Evolutionary conservation across 2,797 vertebrate genomes (phyloP).

Genomic region (Crotalus adamanteus): DNA sequence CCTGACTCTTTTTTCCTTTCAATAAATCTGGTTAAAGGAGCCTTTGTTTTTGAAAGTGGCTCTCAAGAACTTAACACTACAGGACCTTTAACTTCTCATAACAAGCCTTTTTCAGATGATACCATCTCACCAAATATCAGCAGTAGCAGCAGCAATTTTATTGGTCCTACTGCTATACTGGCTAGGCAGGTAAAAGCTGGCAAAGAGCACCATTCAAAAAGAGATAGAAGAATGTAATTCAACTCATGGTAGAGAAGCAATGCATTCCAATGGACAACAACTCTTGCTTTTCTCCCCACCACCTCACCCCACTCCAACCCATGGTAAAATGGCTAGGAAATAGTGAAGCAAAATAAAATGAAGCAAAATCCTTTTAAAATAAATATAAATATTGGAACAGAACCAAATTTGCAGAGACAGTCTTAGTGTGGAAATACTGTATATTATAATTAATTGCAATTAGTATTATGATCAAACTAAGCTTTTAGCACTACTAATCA

Average conservation of each 20-base stretch:
- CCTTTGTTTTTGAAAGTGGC: neutral
- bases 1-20: neutral
- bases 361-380: conserved; percentile 53
- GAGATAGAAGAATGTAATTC: neutral
- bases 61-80: too few species aligned
- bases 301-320: neutral
- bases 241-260: conserved; percentile 2
- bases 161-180: neutral
- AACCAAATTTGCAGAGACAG: conserved; percentile 36
- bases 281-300: neutral
- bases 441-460: conserved; percentile 60
- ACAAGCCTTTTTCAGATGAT: neutral
- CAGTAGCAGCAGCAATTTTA: neutral
- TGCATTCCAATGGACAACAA: conserved; percentile 33
- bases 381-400: conserved; percentile 53
- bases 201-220: neutral
- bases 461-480: conserved; percentile 53
- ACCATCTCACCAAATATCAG: neutral
- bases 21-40: neutral
- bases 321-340: neutral
- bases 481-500: neutral
- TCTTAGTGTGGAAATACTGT: conserved; percentile 48
- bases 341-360: neutral
- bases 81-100: neutral
- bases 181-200: neutral